Evolutionary conservation across 2,797 vertebrate genomes (phyloP).

Genomic region (Chelon auratus): DNA sequence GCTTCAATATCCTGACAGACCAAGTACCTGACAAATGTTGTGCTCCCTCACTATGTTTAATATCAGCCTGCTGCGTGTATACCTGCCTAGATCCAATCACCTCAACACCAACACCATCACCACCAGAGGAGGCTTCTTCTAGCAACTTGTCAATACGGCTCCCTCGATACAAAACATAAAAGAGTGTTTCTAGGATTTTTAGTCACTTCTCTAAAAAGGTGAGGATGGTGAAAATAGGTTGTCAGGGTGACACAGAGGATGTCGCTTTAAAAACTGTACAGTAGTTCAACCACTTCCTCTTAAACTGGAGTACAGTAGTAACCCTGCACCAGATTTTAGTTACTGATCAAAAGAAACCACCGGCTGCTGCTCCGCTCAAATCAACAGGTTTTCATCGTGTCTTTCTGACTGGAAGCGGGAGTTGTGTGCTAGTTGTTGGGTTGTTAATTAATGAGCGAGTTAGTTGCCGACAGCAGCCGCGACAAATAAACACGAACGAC

Average conservation of each 20-base stretch:
- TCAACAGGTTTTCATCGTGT: constrained; percentile 54
- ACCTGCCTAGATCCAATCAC: constrained; percentile 42
- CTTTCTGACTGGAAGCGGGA: not conserved
- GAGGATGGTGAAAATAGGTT: constrained; percentile 59
- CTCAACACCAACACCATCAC: constrained; percentile 19
- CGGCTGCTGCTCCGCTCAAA: constrained; percentile 17
- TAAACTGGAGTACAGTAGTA: constrained; percentile 60
- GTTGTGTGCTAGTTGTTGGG: constrained; percentile 2
- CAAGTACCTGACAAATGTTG: constrained; percentile 54
- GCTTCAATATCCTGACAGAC: constrained; percentile 64
- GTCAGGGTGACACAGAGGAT: constrained; percentile 72
- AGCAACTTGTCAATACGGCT: constrained; percentile 34
- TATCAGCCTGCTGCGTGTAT: constrained; percentile 30
- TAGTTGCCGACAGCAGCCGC: constrained; percentile 17
- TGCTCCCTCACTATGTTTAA: constrained; percentile 42
- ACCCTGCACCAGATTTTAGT: constrained; percentile 62
- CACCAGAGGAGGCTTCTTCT: not conserved
- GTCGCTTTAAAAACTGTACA: constrained; percentile 73
- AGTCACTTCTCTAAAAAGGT: constrained; percentile 44
- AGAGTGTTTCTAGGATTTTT: constrained; percentile 39
- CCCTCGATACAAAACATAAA: not conserved
- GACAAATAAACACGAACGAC: constrained; percentile 53
- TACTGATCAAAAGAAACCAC: constrained; percentile 29
- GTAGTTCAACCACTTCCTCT: constrained; percentile 79
- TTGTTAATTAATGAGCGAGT: constrained; percentile 19